These are phyloP conservation scores for Pelecanus crispus DNA, from an alignment of 2,113 vertebrate species.

Conservation along the genomic window DNA sequence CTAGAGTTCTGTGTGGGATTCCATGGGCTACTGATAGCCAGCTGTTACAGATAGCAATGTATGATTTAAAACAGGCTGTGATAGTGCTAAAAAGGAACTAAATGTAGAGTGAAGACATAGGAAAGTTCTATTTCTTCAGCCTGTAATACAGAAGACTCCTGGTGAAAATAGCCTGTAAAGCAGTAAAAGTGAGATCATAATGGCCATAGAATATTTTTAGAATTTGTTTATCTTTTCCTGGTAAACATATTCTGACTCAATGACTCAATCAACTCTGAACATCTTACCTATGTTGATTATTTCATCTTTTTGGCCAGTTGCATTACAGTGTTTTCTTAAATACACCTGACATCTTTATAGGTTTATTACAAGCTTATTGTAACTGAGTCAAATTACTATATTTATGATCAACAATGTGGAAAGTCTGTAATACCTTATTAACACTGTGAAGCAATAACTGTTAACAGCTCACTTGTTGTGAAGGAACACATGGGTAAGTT, in stretches of 20 bases:
- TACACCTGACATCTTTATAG: neutral
- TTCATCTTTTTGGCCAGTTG: neutral
- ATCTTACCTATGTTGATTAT: neutral
- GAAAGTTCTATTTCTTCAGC: neutral
- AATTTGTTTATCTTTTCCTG: neutral
- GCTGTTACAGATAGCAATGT: neutral
- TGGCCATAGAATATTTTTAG: neutral
- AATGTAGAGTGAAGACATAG: neutral
- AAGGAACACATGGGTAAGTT: neutral
- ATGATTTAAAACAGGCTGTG: neutral
- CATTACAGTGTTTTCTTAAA: neutral
- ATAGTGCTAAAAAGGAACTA: neutral
- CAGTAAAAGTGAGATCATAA: neutral
- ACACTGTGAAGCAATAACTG: neutral
- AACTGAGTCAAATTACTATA: neutral
- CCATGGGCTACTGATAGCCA: neutral
- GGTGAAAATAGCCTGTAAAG: neutral
- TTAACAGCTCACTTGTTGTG: neutral
- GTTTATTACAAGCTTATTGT: neutral
- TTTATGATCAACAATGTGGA: neutral
- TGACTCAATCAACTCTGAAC: neutral
- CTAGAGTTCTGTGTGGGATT: neutral
- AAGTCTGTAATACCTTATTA: neutral
- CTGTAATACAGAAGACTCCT: neutral
- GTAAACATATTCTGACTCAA: neutral